Evolutionary conservation across 1,140 invertebrate species (phyloP), one percentile per base, ranked within the genome.

Genomic region (Medauroidea extradentata): DNA sequence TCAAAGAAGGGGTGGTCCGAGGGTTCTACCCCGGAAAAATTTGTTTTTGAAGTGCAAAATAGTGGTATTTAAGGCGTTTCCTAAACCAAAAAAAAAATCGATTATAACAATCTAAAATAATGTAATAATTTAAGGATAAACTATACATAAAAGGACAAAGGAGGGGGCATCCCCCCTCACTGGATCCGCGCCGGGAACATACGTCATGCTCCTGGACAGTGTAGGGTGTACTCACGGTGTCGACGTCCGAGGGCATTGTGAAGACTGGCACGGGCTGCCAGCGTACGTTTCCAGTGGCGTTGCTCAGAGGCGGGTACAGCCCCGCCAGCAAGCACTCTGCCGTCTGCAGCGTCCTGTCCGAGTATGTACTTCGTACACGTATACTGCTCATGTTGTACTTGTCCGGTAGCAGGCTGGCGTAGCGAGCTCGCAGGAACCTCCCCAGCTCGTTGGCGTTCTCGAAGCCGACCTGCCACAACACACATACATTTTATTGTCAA

Each of bases 251-350:
- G 0, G 89, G 86, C 16, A 78, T 65, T 0, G 92, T 91, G 64
- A 94, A 91, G 9, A 96, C 80, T 1, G 93, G 91, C 65, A 96
- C 89, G 0, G 93, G 93, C 72, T 94, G 92, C 93, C 94, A 96
- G 9, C 75, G 67, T 1, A 94, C 70, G 2, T 81, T 60, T 89
- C 91, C 94, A 2, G 84, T 58, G 52, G 80, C 69, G 19, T 59
- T 49, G 9, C 74, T 76, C 11, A 68, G 66, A 0, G 85, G 83
- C 5, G 90, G 88, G 70, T 86, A 92, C 59, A 91, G 81, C 5
- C 91, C 91, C 57, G 92, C 92, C 56, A 96, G 77, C 76, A 93
- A 87, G 1, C 84, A 78, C 70, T 89, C 79, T 0, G 91, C 93
- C 63, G 91, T 94, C 88, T 94, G 94, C 4, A 96, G 72, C 13